phyloP scores from a whole-genome alignment of 23 tunicate species.

The Oikopleura dioica region DNA sequence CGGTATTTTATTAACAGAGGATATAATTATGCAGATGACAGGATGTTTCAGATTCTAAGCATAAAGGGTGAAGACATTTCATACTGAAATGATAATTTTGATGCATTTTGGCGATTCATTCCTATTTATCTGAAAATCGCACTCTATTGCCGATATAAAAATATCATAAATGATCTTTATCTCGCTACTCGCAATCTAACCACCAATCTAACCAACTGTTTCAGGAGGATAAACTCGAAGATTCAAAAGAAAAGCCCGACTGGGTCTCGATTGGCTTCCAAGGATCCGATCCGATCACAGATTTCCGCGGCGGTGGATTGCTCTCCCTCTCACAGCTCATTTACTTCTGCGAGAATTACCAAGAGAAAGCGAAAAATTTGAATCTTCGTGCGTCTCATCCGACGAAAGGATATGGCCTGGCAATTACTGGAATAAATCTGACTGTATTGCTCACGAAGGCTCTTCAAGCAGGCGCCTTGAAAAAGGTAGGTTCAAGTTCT shows the following conservation, averaged over 20 bases:
- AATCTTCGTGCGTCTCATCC: not conserved
- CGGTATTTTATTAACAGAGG: too few species aligned
- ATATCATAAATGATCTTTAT: too few species aligned
- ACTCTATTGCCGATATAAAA: too few species aligned
- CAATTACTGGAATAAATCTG: conserved; percentile 5
- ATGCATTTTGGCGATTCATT: too few species aligned
- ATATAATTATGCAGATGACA: too few species aligned
- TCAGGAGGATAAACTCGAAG: conserved; percentile 1
- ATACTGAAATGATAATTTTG: too few species aligned
- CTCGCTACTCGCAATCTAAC: too few species aligned
- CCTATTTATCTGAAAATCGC: too few species aligned
- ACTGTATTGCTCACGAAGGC: not conserved
- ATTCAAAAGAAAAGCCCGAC: not conserved
- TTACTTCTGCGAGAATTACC: not conserved
- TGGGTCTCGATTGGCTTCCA: conserved; percentile 1
- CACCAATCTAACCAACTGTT: too few species aligned
- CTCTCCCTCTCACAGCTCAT: not conserved
- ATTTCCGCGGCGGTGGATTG: conserved; percentile 7
- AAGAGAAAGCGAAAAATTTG: not conserved
- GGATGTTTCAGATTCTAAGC: too few species aligned
- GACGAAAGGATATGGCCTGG: conserved; percentile 3
- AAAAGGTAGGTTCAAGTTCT: too few species aligned
- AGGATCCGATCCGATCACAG: not conserved
- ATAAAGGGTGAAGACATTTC: too few species aligned
- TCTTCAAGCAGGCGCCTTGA: not conserved